These are phyloP conservation scores for Drosophila flavopinicola DNA, from an alignment of 2,888 invertebrate genomes.

Conservation along the genomic window DNA sequence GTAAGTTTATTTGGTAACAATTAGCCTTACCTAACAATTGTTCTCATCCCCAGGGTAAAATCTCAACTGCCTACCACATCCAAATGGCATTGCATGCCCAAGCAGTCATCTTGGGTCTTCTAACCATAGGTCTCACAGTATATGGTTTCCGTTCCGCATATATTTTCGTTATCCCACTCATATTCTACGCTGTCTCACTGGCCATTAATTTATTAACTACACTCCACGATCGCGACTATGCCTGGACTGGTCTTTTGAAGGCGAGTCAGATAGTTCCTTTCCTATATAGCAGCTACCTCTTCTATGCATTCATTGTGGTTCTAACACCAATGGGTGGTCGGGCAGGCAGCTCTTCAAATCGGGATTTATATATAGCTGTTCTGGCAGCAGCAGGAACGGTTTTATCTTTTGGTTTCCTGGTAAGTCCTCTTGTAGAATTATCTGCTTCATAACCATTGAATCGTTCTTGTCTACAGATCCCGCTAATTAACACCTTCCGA, in stretches of 20 bases:
- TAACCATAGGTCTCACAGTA: conserved; percentile 60
- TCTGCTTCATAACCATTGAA: background rate
- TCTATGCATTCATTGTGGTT: conserved; percentile 84
- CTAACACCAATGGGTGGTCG: conserved; percentile 87
- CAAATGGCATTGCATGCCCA: conserved; percentile 80
- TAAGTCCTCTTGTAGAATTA: conserved; percentile 48
- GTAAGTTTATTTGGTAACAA: too few species aligned
- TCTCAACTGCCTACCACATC: too few species aligned
- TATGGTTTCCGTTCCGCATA: conserved; percentile 76
- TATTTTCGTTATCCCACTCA: conserved; percentile 72
- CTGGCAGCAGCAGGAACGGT: conserved; percentile 78
- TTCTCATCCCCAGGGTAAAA: too few species aligned
- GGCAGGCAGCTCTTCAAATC: conserved; percentile 81
- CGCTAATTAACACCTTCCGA: conserved; percentile 44
- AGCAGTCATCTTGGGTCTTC: conserved; percentile 69
- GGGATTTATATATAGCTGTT: conserved; percentile 86
- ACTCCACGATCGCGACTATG: conserved; percentile 66
- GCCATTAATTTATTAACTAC: conserved; percentile 71
- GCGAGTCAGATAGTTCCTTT: conserved; percentile 83
- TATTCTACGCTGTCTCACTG: conserved; percentile 74
- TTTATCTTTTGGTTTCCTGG: conserved; percentile 79
- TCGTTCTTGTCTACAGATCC: conserved; percentile 25
- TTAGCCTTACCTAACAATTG: too few species aligned
- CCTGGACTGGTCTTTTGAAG: conserved; percentile 76
- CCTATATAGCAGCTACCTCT: conserved; percentile 84